Conservation (phyloP, 2,888 invertebrate genomes). For the Drosophila yooni region DNA sequence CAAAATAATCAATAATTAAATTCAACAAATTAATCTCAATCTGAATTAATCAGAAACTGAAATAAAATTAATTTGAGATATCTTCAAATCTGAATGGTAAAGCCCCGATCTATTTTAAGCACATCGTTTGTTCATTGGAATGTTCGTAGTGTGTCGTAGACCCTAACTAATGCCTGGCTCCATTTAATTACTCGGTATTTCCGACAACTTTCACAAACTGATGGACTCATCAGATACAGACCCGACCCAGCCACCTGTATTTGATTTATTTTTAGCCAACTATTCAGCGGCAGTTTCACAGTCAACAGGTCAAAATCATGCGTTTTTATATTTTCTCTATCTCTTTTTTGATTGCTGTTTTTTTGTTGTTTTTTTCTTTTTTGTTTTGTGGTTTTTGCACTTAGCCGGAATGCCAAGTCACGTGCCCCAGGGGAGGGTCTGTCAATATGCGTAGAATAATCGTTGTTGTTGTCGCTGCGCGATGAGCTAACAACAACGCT, state of each 20-base stretch:
- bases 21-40: neutral
- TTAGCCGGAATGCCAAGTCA: constrained; percentile 63
- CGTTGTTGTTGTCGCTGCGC: constrained; percentile 21
- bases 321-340: neutral
- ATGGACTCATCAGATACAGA: neutral
- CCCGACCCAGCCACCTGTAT: constrained; percentile 36
- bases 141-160: constrained; percentile 4
- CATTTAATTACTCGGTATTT: constrained; percentile 45
- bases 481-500: constrained; percentile 60
- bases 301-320: constrained; percentile 51
- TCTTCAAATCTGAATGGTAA: neutral
- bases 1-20: neutral
- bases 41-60: neutral
- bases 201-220: constrained; percentile 50
- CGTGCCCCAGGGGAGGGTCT: constrained; percentile 60
- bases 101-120: neutral
- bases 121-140: constrained; percentile 4
- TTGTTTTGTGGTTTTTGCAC: constrained; percentile 29
- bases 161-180: constrained; percentile 10
- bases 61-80: neutral
- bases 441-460: constrained; percentile 23
- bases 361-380: constrained; percentile 6
- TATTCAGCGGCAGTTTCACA: constrained; percentile 48
- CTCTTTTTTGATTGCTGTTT: neutral
- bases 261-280: constrained; percentile 65